These are phyloP conservation scores for Pemphredon lugubris DNA, from an alignment of 2,888 invertebrate species.

Conservation along the genomic window DNA sequence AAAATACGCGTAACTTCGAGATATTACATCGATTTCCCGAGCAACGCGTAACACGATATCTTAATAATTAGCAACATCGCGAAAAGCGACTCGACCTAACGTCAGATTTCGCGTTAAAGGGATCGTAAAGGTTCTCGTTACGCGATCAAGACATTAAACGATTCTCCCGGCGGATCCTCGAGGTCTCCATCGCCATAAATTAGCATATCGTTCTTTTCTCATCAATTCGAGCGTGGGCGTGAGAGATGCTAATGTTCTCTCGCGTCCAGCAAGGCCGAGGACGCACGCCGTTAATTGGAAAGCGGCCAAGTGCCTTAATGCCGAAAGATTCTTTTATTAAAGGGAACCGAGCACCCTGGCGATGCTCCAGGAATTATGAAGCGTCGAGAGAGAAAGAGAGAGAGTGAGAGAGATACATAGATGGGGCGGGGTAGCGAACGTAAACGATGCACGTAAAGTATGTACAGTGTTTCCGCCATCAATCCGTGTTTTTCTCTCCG, in stretches of 20 bases:
- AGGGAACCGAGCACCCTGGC: constrained; percentile 40
- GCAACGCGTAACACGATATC: too few relatives aligned
- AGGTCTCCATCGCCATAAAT: too few relatives aligned
- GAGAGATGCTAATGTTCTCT: constrained; percentile 24
- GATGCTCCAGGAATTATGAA: constrained; percentile 48
- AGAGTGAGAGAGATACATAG: too few relatives aligned
- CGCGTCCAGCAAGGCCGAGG: constrained; percentile 40
- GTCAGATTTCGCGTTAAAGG: too few relatives aligned
- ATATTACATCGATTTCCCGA: too few relatives aligned
- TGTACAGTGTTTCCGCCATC: constrained; percentile 10
- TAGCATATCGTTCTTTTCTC: too few relatives aligned
- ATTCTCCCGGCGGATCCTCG: too few relatives aligned
- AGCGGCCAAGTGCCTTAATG: constrained; percentile 36
- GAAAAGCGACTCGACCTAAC: too few relatives aligned
- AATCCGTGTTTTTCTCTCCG: neutral
- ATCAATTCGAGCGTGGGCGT: constrained; percentile 13
- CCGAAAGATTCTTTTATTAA: constrained; percentile 44
- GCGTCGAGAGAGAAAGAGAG: constrained; percentile 21
- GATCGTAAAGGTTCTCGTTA: too few relatives aligned
- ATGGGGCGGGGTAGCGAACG: neutral
- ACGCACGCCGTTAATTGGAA: constrained; percentile 43
- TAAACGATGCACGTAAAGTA: constrained; percentile 39
- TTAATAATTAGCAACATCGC: too few relatives aligned
- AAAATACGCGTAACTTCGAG: too few relatives aligned
- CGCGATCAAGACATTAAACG: too few relatives aligned